phyloP scores from a whole-genome alignment of 2,888 invertebrate genomes.

The Conomelus anceps region DNA sequence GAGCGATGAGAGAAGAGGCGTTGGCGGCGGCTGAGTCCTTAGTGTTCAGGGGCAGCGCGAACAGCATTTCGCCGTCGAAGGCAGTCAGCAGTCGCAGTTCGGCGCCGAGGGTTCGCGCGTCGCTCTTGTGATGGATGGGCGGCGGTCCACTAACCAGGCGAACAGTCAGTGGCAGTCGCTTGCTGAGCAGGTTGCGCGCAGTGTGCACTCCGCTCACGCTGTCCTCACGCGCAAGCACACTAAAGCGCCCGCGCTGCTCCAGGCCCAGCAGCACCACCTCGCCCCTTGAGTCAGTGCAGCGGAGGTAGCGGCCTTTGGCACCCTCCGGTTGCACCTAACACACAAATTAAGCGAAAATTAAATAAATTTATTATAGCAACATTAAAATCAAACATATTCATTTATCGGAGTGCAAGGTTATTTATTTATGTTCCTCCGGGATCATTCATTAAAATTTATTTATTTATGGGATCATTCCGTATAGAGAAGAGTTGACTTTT shows the following conservation, averaged over 20 bases:
- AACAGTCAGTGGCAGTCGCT: conserved; percentile 86
- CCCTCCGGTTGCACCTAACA: conserved; percentile 56
- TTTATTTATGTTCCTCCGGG: too few relatives aligned
- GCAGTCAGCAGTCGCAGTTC: conserved; percentile 76
- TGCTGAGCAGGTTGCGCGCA: conserved; percentile 78
- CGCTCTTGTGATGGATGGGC: conserved; percentile 46
- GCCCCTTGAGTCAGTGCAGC: conserved; percentile 79
- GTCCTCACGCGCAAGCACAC: conserved; percentile 84
- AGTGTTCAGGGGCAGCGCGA: conserved; percentile 71
- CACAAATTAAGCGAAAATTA: too few relatives aligned
- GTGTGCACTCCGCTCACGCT: conserved; percentile 93
- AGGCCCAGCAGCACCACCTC: conserved; percentile 74
- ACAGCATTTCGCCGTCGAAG: conserved; percentile 74
- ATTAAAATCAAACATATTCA: too few relatives aligned
- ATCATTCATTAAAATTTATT: too few relatives aligned
- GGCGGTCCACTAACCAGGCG: conserved; percentile 85
- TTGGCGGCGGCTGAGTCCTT: conserved; percentile 57
- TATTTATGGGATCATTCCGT: too few relatives aligned
- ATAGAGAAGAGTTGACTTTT: too few relatives aligned
- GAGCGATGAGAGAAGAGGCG: conserved; percentile 56
- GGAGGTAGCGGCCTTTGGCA: conserved; percentile 70
- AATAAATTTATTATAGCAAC: too few relatives aligned
- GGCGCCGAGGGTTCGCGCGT: conserved; percentile 68
- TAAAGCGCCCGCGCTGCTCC: conserved; percentile 86
- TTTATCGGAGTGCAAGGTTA: too few relatives aligned